Conservation (phyloP, 2,888 invertebrate genomes). For the Pristionchus arcanus region DNA sequence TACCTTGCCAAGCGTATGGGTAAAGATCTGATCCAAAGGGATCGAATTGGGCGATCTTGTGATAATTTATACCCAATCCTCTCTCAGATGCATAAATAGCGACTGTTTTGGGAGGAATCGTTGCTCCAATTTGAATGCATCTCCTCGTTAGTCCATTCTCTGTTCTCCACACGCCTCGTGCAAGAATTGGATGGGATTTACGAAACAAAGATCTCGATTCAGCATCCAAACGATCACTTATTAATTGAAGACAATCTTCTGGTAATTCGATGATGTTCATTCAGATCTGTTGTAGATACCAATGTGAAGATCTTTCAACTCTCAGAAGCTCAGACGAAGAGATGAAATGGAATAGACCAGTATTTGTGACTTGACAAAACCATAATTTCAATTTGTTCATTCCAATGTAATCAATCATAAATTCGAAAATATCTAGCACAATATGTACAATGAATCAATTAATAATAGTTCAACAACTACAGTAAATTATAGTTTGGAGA, state of each 20-base stretch:
- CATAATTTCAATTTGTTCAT: neutral
- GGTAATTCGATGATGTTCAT: neutral
- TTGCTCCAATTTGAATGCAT: neutral
- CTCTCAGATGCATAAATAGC: neutral
- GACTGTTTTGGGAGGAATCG: neutral
- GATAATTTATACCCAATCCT: neutral
- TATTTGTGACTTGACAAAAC: neutral
- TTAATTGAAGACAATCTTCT: neutral
- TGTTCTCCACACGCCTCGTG: neutral
- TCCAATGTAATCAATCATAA: neutral
- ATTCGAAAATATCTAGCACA: neutral
- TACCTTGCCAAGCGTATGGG: slow-evolving; percentile 30
- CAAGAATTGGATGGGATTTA: neutral
- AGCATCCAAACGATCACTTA: neutral
- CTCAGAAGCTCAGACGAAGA: neutral
- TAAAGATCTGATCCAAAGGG: slow-evolving; percentile 23
- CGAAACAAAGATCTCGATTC: neutral
- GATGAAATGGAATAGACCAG: neutral
- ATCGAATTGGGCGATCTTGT: neutral
- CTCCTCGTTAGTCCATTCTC: neutral
- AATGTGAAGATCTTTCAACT: neutral
- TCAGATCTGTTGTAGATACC: neutral
- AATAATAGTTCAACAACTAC: neutral
- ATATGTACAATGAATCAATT: neutral
- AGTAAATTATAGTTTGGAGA: neutral